phyloP scores from a whole-genome alignment of 2,888 invertebrate species.

The Drosophila anomelani region DNA sequence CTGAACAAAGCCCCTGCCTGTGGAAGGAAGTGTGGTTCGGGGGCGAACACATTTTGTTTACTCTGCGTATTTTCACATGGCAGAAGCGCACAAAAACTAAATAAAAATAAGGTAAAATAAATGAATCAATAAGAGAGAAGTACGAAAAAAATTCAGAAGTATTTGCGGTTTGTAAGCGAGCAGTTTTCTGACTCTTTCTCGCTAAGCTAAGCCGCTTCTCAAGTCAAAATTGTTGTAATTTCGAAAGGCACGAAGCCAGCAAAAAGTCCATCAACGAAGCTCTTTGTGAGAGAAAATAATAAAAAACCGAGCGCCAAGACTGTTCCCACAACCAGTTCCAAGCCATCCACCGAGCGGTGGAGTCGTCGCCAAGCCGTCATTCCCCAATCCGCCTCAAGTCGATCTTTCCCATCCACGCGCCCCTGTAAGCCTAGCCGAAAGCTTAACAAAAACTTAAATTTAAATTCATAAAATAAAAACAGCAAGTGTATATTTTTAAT shows the following conservation, averaged over 20 bases:
- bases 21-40: slow-evolving; percentile 33
- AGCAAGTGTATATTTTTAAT: neutral
- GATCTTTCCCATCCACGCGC: slow-evolving; percentile 14
- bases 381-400: slow-evolving; percentile 1
- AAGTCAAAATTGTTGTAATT: slow-evolving; percentile 59
- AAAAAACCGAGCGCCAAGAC: slow-evolving; percentile 78
- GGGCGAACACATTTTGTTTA: slow-evolving; percentile 58
- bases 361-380: slow-evolving; percentile 38
- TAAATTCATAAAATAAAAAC: neutral
- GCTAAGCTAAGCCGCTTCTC: slow-evolving; percentile 17
- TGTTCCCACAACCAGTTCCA: slow-evolving; percentile 81
- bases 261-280: slow-evolving; percentile 69
- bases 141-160: slow-evolving; percentile 47
- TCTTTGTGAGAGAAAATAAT: slow-evolving; percentile 81
- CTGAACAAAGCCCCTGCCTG: slow-evolving; percentile 56
- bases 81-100: slow-evolving; percentile 21
- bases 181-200: slow-evolving; percentile 7
- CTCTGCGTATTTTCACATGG: slow-evolving; percentile 65
- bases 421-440: slow-evolving; percentile 21
- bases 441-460: neutral
- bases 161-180: slow-evolving; percentile 42
- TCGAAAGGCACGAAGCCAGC: slow-evolving; percentile 29
- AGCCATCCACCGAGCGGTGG: slow-evolving; percentile 61
- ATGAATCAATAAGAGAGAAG: slow-evolving; percentile 26
- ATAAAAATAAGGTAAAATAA: slow-evolving; percentile 13